Percentiles rank a stretch among this genome's conserved stretches.
Evolutionary conservation across 35 echinoderm and acorn worm genomes (phyloP).

Genomic region (Heliocidaris tuberculata): DNA sequence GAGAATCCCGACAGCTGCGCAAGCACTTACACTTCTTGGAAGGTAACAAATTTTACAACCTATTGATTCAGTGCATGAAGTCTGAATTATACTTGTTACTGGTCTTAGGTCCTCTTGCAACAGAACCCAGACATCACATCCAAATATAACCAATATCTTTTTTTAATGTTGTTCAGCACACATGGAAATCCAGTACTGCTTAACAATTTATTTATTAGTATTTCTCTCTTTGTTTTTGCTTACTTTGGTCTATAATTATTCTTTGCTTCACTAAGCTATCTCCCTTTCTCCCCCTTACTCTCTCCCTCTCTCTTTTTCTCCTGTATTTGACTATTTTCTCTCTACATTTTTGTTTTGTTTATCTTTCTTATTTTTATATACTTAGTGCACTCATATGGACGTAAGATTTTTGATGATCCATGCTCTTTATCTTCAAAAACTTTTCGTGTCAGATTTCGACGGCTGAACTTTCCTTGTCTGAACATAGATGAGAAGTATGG

Average conservation of each 20-base stretch:
- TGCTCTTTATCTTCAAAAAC: not conserved
- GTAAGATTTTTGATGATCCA: not conserved
- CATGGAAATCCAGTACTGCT: no score
- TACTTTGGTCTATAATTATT: not conserved
- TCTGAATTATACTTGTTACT: not conserved
- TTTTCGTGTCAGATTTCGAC: slow-evolving; percentile 72
- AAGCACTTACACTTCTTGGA: slow-evolving; percentile 71
- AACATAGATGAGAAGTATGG: slow-evolving; percentile 91
- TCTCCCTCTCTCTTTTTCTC: not conserved
- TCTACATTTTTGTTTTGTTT: not conserved
- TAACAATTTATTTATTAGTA: not conserved
- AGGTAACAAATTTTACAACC: slow-evolving; percentile 54
- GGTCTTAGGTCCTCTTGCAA: not conserved
- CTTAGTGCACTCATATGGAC: no score
- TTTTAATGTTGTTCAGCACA: not conserved
- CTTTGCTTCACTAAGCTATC: no score
- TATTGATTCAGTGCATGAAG: not conserved
- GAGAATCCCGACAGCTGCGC: slow-evolving; percentile 73
- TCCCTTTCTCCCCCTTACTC: not conserved
- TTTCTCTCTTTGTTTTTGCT: not conserved
- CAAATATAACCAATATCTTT: not conserved
- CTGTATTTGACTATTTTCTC: not conserved
- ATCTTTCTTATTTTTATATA: no score
- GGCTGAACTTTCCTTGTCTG: slow-evolving; percentile 75
- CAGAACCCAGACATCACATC: no score